Evolutionary conservation across 2,888 invertebrate genomes (phyloP), one percentile per base, ranked within the genome.

Genomic region (Ormia ochracea): DNA sequence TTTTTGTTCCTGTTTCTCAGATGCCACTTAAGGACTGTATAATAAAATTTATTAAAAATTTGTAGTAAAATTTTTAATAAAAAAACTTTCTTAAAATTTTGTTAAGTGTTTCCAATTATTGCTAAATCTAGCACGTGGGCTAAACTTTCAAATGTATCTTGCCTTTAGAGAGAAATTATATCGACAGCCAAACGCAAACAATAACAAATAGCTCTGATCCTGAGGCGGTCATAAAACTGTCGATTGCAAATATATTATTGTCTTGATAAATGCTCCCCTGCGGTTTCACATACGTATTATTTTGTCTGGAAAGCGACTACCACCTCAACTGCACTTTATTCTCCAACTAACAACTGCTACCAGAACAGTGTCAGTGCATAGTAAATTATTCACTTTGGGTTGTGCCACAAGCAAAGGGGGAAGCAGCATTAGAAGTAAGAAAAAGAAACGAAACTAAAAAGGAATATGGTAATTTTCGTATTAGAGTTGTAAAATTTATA

Each of bases 191-290:
- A 36, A 23, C 31, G 33, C 38, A 38, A 23, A 48, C 7, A 36
- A 7, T 38, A n/a, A 73, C 17, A 38, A 36, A 73, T 10, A 21
- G 56, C 41, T 41, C 23, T 23, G 63, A 56, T 33, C 80, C 56
- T 68, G 59, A 56, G 72, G 75, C 76, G 73, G 73, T 63, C 78
- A 81, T 81, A 81, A 81, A 81, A 76, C 78, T 81, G 81, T 81
- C 81, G 79, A 79, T 81, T 73, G 72, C 48, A 73, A 79, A 81
- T 79, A 73, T 80, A 79, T 79, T 81, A 79, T 76, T 76, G 68
- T 63, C 78, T 81, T 81, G 81, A 81, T 81, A 79, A 81, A 81
- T 79, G 76, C 52, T 72, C 78, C 73, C 79, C 81, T 69, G 81
- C 65, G 81, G 81, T 81, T 74, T 63, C 12, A 38, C 31, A 54